phyloP scores from a whole-genome alignment of 2,888 invertebrate genomes.

The Chrysotoxum bicinctum region DNA sequence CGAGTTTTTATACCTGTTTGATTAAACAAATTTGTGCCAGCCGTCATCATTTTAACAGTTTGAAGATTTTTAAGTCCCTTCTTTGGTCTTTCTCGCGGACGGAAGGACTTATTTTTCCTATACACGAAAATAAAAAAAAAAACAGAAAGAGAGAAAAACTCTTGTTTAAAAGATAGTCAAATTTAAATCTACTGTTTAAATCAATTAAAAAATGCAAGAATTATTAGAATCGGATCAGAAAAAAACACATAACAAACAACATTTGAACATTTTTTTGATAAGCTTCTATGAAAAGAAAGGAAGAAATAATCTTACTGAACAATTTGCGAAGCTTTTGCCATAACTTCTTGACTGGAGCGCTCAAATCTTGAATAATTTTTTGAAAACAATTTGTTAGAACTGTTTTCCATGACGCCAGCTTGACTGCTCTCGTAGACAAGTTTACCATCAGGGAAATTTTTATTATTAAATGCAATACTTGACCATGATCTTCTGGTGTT shows the following conservation, averaged over 20 bases:
- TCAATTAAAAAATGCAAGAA: conserved; percentile 31
- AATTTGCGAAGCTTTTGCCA: conserved; percentile 93
- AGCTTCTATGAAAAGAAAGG: conserved; percentile 70
- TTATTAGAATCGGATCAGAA: conserved; percentile 41
- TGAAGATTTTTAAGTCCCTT: conserved; percentile 95
- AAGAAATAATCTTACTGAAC: conserved; percentile 88
- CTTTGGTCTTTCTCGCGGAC: conserved; percentile 92
- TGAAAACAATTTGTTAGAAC: conserved; percentile 72
- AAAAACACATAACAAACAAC: conserved; percentile 62
- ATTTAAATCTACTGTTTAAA: neutral
- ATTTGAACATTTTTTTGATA: conserved; percentile 44
- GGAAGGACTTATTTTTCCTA: conserved; percentile 96
- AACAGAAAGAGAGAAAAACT: conserved; percentile 51
- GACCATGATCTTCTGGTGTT: conserved; percentile 76
- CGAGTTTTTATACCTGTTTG: conserved; percentile 84
- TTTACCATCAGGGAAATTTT: conserved; percentile 76
- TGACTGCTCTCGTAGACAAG: conserved; percentile 75
- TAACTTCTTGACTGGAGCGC: conserved; percentile 85
- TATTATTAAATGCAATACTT: conserved; percentile 76
- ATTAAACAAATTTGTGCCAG: conserved; percentile 80
- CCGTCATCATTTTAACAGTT: conserved; percentile 94
- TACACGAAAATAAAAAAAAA: conserved; percentile 70
- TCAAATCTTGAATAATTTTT: conserved; percentile 75
- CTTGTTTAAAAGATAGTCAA: neutral
- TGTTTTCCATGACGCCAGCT: conserved; percentile 75